These are phyloP conservation scores for Calidris pugnax DNA, from an alignment of 2,113 vertebrate genomes.

Conservation along the genomic window DNA sequence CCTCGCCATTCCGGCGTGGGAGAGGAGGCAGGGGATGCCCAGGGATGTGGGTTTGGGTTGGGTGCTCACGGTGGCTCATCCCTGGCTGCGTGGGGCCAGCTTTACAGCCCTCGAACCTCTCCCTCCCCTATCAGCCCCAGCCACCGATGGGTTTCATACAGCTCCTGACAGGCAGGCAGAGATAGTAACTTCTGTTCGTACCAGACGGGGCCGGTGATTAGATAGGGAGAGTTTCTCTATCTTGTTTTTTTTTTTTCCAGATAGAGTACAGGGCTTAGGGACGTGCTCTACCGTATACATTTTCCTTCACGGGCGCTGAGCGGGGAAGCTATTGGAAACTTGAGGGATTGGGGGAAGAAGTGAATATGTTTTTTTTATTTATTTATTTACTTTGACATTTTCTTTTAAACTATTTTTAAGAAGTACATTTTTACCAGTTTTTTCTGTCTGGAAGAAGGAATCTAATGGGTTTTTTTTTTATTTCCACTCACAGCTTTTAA, in stretches of 20 bases:
- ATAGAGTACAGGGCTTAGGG: constrained; percentile 28
- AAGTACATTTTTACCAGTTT: constrained; percentile 20
- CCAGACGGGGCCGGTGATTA: constrained; percentile 33
- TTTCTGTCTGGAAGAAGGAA: constrained; percentile 51
- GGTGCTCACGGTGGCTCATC: rapidly evolving
- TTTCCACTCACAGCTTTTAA: constrained; percentile 51
- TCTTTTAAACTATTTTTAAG: constrained; percentile 37
- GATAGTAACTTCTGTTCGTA: constrained; percentile 53
- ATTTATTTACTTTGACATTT: constrained; percentile 53
- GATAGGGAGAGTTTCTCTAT: constrained; percentile 49
- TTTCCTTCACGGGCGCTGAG: constrained; percentile 28
- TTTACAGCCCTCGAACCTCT: neutral
- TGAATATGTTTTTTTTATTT: neutral
- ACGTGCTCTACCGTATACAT: neutral
- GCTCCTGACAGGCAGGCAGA: constrained; percentile 43
- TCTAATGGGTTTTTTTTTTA: neutral
- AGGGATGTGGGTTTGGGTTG: neutral
- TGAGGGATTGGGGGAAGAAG: neutral
- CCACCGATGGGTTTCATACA: neutral
- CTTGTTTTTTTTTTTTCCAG: neutral
- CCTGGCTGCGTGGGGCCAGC: rapidly evolving
- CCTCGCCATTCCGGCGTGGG: neutral
- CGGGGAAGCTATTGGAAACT: constrained; percentile 20
- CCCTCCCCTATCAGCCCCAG: neutral
- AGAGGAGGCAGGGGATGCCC: no score